Percentiles rank a stretch among this genome's conserved stretches.
Evolutionary conservation across 2,113 vertebrate species (phyloP).

Genomic region (Mystacornis crossleyi): DNA sequence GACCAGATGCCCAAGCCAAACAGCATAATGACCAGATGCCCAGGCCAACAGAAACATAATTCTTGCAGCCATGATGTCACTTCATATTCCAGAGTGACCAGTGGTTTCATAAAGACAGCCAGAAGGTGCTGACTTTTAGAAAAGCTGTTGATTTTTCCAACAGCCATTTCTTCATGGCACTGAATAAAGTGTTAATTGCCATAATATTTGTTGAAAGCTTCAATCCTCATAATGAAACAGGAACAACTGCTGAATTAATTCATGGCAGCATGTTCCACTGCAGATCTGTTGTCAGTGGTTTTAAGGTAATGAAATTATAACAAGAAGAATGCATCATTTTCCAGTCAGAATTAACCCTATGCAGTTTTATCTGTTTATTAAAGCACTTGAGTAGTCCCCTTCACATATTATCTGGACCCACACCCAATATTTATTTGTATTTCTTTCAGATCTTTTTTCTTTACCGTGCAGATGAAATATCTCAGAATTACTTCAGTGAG

Average conservation of each 20-base stretch:
- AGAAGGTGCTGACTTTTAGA: constrained; percentile 50
- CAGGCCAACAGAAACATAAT: constrained; percentile 3
- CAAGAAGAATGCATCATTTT: neutral
- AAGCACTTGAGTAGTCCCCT: neutral
- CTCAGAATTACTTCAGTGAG: neutral
- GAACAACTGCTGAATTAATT: constrained; percentile 31
- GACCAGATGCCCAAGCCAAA: constrained; percentile 17
- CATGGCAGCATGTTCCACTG: neutral
- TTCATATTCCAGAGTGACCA: constrained; percentile 31
- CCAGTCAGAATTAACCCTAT: neutral
- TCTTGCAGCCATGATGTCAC: neutral
- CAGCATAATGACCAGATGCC: neutral
- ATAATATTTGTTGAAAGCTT: constrained; percentile 46
- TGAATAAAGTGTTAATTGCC: constrained; percentile 58
- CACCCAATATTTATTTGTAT: neutral
- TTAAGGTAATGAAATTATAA: neutral
- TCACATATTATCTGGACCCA: neutral
- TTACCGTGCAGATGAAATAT: neutral
- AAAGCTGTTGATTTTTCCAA: constrained; percentile 29
- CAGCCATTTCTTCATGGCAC: constrained; percentile 23
- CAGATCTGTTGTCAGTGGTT: neutral
- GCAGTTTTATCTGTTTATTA: neutral
- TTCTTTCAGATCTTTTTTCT: neutral
- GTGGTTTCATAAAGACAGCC: constrained; percentile 29
- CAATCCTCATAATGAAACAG: constrained; percentile 64